phyloP scores from a whole-genome alignment of 2,113 vertebrate species.

The Microtus richardsoni region DNA sequence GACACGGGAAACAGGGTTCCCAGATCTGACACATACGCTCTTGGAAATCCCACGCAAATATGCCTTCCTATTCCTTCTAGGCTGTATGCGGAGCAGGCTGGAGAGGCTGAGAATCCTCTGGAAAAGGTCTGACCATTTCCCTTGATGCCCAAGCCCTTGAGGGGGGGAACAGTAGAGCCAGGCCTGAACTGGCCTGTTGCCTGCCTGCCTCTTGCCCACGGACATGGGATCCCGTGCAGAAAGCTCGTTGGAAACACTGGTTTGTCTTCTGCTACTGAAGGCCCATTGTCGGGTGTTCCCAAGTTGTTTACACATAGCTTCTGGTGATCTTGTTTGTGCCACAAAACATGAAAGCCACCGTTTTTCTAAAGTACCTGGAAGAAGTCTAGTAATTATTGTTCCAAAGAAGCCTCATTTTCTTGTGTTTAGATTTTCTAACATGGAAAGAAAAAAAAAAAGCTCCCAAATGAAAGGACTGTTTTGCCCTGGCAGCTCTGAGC shows the following conservation, averaged over 20 bases:
- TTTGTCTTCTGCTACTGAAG: not conserved
- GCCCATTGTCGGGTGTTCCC: not conserved
- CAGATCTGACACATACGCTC: not conserved
- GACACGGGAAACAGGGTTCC: not conserved
- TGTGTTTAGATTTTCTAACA: conserved; percentile 75
- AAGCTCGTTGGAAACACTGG: conserved; percentile 25
- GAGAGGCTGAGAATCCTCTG: not conserved
- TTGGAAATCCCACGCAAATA: not conserved
- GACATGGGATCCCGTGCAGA: not conserved
- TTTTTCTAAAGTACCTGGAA: conserved; percentile 69
- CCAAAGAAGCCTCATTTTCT: conserved; percentile 75
- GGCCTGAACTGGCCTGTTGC: not conserved
- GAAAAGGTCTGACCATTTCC: not conserved
- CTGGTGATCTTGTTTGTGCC: not conserved
- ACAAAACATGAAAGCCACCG: conserved; percentile 52
- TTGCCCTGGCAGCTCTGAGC: not conserved
- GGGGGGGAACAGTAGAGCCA: not conserved
- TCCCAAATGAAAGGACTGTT: conserved; percentile 69
- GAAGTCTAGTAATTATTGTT: conserved; percentile 73
- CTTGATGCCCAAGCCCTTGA: not conserved
- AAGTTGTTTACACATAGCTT: conserved; percentile 43
- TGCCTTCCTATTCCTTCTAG: not conserved
- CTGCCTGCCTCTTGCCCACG: not conserved
- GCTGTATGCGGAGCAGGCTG: not conserved
- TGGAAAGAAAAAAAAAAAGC: conserved; percentile 56